phyloP scores from a whole-genome alignment of 2,888 invertebrate genomes.

The Ophioninae sp. region DNA sequence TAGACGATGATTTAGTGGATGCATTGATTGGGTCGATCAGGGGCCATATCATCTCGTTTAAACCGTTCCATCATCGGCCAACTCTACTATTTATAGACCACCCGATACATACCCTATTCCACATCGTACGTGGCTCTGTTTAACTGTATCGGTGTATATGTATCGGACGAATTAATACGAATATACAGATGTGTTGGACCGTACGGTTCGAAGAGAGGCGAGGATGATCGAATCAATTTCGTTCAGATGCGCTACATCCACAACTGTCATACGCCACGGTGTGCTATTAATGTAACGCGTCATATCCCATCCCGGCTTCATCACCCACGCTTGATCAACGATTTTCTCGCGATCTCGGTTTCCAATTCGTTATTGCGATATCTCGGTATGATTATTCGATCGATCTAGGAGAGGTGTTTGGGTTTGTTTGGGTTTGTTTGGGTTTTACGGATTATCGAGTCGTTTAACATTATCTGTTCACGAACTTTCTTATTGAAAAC shows the following conservation, averaged over 20 bases:
- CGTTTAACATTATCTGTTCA: no score
- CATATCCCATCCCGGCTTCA: constrained; percentile 3
- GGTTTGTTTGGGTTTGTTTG: not conserved
- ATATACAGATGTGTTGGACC: constrained; percentile 29
- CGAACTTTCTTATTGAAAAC: no score
- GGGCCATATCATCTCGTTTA: constrained; percentile 80
- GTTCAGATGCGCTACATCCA: constrained; percentile 65
- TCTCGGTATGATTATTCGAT: not conserved
- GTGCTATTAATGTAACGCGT: constrained; percentile 45
- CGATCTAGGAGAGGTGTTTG: not conserved
- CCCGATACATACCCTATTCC: constrained; percentile 41
- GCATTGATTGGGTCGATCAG: constrained; percentile 81
- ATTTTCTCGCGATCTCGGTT: constrained; percentile 40
- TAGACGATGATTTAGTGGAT: constrained; percentile 81
- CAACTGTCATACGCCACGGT: constrained; percentile 17
- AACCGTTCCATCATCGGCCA: constrained; percentile 78
- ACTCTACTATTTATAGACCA: constrained; percentile 78
- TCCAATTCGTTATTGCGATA: constrained; percentile 42
- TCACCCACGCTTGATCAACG: constrained; percentile 16
- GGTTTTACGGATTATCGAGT: not conserved
- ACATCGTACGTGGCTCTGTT: constrained; percentile 7
- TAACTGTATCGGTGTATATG: not conserved
- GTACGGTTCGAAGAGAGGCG: constrained; percentile 57
- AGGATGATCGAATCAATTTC: constrained; percentile 79
- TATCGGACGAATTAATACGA: constrained; percentile 6